These are phyloP conservation scores for Zaprionus lineosus DNA, from an alignment of 2,888 invertebrate species.

Conservation along the genomic window DNA sequence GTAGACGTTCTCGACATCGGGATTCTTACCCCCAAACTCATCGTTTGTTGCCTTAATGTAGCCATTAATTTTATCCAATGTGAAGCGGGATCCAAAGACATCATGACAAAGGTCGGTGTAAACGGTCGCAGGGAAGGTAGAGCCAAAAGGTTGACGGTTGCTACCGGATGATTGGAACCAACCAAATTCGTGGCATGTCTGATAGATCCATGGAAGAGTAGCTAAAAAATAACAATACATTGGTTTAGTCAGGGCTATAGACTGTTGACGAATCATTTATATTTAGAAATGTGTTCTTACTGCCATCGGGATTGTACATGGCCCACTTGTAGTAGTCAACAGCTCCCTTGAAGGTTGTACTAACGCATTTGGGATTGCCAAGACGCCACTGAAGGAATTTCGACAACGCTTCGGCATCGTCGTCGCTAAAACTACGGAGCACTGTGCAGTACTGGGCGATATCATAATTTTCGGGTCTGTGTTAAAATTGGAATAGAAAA, in stretches of 20 bases:
- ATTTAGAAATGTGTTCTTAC: too few relatives aligned
- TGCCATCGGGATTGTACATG: slow-evolving; percentile 45
- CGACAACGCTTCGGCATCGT: slow-evolving; percentile 55
- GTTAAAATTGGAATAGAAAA: too few relatives aligned
- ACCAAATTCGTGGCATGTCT: slow-evolving; percentile 92
- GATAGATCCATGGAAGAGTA: slow-evolving; percentile 88
- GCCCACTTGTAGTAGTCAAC: slow-evolving; percentile 54
- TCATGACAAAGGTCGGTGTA: slow-evolving; percentile 61
- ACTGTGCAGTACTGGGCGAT: slow-evolving; percentile 45
- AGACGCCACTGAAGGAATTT: slow-evolving; percentile 53
- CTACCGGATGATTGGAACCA: slow-evolving; percentile 89
- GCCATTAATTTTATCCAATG: slow-evolving; percentile 30
- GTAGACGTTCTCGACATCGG: slow-evolving; percentile 83
- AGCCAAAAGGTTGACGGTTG: slow-evolving; percentile 84
- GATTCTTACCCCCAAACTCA: slow-evolving; percentile 82
- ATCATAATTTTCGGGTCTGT: slow-evolving; percentile 47
- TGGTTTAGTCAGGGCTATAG: too few relatives aligned
- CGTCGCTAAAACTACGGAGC: slow-evolving; percentile 38
- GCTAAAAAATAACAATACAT: slow-evolving; percentile 83
- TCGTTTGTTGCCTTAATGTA: slow-evolving; percentile 81
- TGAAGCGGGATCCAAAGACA: slow-evolving; percentile 53
- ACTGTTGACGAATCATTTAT: too few relatives aligned
- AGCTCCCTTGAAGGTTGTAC: slow-evolving; percentile 45
- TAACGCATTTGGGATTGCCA: slow-evolving; percentile 43
- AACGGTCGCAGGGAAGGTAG: slow-evolving; percentile 63